Evolutionary conservation across 1,140 invertebrate species (phyloP), one percentile per base, ranked within the genome.

Genomic region (Lepidurus arcticus): DNA sequence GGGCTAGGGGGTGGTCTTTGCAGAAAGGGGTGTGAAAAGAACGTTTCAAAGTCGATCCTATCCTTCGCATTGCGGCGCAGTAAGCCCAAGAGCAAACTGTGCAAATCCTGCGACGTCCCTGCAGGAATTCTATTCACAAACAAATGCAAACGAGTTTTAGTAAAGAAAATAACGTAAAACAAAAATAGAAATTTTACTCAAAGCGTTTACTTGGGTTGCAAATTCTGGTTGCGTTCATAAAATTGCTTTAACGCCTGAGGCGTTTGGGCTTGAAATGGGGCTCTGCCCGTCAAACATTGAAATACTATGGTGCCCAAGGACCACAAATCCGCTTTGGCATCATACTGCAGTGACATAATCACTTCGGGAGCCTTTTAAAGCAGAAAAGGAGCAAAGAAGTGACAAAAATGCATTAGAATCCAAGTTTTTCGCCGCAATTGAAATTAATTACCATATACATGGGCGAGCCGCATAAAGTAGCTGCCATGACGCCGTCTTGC

Each of bases 241-340:
- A 94, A 98, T 81, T 92, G 90, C 87, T 98, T 99, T 26, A 99
- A 88, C 79, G 96, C 96, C 84, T 98, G 97, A n/a, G 98, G 98
- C 47, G 96, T 98, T 82, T 95, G 93, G 53, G 98, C 98, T 86
- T 97, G 93, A 86, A 99, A 99, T 65, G 98, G 97, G 74, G 98
- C 97, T 85, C 97, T 98, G 73, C 98, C 97, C 75, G 96, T 98
- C 79, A 99, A 88, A 88, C 97, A 99, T 85, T 99, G 98, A 87
- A 96, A 99, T 65, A 99, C 94, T 81, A 99, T 99, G 8, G 98
- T 99, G 75, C 98, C 98, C 80, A 99, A 88, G 80, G 96, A 98
- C 98, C 98, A 99, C 78, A 99, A 87, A 87, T 99, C 98, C 73
- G 98, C 98, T 87, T 99, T 99, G 16, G 96, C 96, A 87, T 98